These are phyloP conservation scores for Acleris literana DNA, from an alignment of 2,888 invertebrate species.

Conservation along the genomic window DNA sequence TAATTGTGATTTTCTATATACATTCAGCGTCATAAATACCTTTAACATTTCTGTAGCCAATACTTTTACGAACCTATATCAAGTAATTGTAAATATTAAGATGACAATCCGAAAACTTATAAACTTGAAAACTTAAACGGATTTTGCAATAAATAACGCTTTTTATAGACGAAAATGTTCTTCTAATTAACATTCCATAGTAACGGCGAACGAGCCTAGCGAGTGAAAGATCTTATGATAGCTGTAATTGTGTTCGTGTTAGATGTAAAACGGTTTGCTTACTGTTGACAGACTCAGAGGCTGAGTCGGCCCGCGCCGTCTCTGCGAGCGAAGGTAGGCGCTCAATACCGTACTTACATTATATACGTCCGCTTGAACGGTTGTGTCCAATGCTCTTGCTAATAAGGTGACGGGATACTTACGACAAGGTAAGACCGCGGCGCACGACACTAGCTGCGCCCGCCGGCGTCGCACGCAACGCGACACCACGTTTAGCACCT, in stretches of 20 bases:
- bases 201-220: conserved; percentile 27
- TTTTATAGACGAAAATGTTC: conserved; percentile 15
- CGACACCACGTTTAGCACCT: not conserved
- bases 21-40: not conserved
- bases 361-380: conserved; percentile 56
- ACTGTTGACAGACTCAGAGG: conserved; percentile 42
- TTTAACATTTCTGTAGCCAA: conserved; percentile 5
- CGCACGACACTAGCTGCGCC: conserved; percentile 23
- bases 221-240: conserved; percentile 31
- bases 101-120: conserved; percentile 4
- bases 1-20: not conserved
- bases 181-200: conserved; percentile 30
- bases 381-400: conserved; percentile 57
- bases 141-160: conserved; percentile 25
- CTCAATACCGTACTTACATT: conserved; percentile 46
- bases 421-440: conserved; percentile 53
- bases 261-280: conserved; percentile 37
- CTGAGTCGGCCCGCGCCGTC: conserved; percentile 39
- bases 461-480: conserved; percentile 16
- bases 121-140: conserved; percentile 13
- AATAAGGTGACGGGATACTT: conserved; percentile 58
- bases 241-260: conserved; percentile 14
- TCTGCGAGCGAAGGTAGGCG: conserved; percentile 58
- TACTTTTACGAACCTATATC: conserved; percentile 7
- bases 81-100: conserved; percentile 24